Evolutionary conservation across 2,888 invertebrate genomes (phyloP), one percentile per base, ranked within the genome.

Genomic region (Priapulus caudatus): DNA sequence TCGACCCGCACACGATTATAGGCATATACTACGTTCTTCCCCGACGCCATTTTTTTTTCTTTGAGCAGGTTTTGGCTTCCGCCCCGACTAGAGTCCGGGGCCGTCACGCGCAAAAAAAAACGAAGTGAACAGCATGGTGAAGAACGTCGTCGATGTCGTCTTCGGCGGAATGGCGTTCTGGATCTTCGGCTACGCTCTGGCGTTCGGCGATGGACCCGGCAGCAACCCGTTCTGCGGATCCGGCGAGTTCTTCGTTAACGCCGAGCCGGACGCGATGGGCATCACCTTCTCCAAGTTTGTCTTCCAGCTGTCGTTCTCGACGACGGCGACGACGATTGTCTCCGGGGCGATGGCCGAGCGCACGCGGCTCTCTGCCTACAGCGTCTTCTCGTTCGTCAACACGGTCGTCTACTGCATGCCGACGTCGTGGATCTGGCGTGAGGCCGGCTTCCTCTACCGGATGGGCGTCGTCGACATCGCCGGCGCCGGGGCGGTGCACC

Each of bases 261-360:
- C 65, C n/a, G 62, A 66, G 5, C 59, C 59, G 2, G 57, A 59
- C 0, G 56, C 59, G n/a, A 64, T 65, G 58, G 70, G 69, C 1
- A 58, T 59, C 33, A 62, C 61, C 15, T 70, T 64, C 54, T 64
- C 70, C 1, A 63, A 63, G n/a, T 71, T 69, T 56, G 64, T 69
- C 19, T 71, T 70, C 56, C 68, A 69, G 43, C 52, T 67, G 59
- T 87, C 87, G 0, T 90, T 90, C 61, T 87, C 90, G 0, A 89
- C 90, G 0, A 86, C 86, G 0, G 83, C 90, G 0, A 90, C 90
- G 0, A 90, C 90, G 0, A 90, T 90, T 54, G 89, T 90, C 0
- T 88, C 87, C 62, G 92, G 92, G 0, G 89, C 91, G 3, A 90
- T 92, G 87, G 90, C 91, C 1, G 92, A 92, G 70, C 79, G 90